phyloP scores from a whole-genome alignment of 2,888 invertebrate species.

The Lasioglossum oenotherae region DNA sequence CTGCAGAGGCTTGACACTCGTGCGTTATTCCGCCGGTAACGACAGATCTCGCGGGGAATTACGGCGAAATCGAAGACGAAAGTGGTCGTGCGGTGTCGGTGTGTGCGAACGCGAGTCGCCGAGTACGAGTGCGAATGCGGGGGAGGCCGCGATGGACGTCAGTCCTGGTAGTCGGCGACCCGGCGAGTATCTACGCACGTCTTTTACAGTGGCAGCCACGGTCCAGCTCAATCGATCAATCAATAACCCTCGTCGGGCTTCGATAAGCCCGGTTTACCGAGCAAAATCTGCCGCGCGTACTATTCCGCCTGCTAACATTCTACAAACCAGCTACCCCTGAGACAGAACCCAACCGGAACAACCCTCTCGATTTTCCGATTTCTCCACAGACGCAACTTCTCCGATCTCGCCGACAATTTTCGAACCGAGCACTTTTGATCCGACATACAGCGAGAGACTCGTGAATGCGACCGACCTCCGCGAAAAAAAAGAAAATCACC shows the following conservation, averaged over 20 bases:
- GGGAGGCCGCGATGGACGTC: conserved; percentile 11
- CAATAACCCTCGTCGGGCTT: conserved; percentile 30
- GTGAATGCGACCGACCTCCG: neutral
- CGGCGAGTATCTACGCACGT: conserved; percentile 35
- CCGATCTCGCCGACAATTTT: neutral
- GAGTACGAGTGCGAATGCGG: neutral
- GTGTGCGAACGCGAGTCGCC: neutral
- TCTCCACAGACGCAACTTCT: too few species aligned
- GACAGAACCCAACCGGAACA: neutral
- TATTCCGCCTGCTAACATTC: neutral
- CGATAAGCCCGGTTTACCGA: neutral
- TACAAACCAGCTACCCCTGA: neutral
- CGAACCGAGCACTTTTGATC: neutral
- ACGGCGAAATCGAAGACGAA: conserved; percentile 19
- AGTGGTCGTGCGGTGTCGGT: neutral
- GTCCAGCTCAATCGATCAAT: conserved; percentile 52
- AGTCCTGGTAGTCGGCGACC: neutral
- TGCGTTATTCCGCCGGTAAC: conserved; percentile 4
- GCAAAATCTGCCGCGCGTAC: neutral
- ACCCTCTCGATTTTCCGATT: neutral
- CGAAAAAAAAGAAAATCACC: neutral
- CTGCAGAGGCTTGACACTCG: neutral
- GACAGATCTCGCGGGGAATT: neutral
- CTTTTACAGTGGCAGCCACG: conserved; percentile 15
- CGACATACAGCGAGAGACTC: neutral